These are phyloP conservation scores for Calliscelio sp. DNA, from an alignment of 2,888 invertebrate genomes.

Conservation along the genomic window DNA sequence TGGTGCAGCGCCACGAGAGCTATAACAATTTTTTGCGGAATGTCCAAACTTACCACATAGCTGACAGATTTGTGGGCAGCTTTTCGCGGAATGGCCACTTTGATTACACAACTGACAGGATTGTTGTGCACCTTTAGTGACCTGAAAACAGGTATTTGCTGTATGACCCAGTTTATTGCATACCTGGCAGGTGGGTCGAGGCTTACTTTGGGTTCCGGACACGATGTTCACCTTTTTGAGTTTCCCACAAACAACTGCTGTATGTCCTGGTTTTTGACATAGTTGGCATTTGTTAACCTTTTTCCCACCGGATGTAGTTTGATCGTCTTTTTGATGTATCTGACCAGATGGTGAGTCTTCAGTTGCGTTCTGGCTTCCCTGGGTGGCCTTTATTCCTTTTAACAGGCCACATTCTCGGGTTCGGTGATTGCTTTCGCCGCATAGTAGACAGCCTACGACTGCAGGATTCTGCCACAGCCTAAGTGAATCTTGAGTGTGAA, in stretches of 20 bases:
- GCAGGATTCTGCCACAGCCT: too few relatives aligned
- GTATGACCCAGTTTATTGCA: neutral
- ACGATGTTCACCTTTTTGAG: neutral
- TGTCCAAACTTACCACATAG: neutral
- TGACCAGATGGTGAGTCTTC: neutral
- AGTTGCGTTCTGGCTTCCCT: too few relatives aligned
- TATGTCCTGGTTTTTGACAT: slow-evolving; percentile 3
- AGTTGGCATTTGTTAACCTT: neutral
- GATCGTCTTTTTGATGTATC: neutral
- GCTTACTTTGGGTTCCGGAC: neutral
- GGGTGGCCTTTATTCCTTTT: too few relatives aligned
- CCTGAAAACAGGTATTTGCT: neutral
- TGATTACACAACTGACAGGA: neutral
- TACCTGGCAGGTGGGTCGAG: neutral
- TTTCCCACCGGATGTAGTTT: neutral
- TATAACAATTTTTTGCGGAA: neutral
- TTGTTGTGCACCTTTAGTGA: neutral
- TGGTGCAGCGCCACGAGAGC: neutral
- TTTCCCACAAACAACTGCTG: neutral
- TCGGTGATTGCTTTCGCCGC: too few relatives aligned
- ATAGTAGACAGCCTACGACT: too few relatives aligned
- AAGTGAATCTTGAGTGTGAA: too few relatives aligned
- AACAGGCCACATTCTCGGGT: too few relatives aligned
- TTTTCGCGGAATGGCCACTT: neutral
- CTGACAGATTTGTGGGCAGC: neutral